These are phyloP conservation scores for Diorhabda carinulata DNA, from an alignment of 1,140 invertebrate genomes.

Conservation along the genomic window DNA sequence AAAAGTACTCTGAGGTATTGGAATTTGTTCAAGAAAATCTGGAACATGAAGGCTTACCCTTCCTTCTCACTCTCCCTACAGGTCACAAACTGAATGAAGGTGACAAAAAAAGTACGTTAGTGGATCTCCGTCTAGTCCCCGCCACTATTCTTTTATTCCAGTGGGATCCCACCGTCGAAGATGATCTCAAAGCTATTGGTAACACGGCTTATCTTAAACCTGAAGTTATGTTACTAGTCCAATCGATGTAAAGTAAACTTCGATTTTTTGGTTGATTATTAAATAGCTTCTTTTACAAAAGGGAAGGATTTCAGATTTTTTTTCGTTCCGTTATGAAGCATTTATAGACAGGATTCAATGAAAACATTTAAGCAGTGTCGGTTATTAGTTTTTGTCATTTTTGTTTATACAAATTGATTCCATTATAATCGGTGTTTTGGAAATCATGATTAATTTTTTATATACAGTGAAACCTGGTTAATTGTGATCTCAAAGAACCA, in stretches of 20 bases:
- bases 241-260: constrained; percentile 46
- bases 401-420: too few species aligned
- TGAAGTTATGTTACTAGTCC: constrained; percentile 67
- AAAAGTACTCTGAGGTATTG: constrained; percentile 65
- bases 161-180: constrained; percentile 52
- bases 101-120: constrained; percentile 60
- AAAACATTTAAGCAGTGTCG: too few species aligned
- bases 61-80: constrained; percentile 60
- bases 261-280: too few species aligned
- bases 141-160: constrained; percentile 69
- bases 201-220: constrained; percentile 65
- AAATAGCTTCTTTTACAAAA: too few species aligned
- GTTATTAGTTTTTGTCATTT: too few species aligned
- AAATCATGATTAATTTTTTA: too few species aligned
- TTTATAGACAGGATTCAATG: too few species aligned
- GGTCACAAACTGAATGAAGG: constrained; percentile 62
- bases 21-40: constrained; percentile 73
- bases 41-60: constrained; percentile 60
- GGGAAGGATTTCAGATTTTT: too few species aligned
- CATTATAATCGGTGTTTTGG: too few species aligned
- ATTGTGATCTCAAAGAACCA: too few species aligned
- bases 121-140: constrained; percentile 70
- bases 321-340: too few species aligned
- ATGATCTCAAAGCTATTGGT: constrained; percentile 52
- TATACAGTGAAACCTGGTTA: too few species aligned